Conservation (phyloP, 2,888 invertebrate species). For the Dilophus febrilis region DNA sequence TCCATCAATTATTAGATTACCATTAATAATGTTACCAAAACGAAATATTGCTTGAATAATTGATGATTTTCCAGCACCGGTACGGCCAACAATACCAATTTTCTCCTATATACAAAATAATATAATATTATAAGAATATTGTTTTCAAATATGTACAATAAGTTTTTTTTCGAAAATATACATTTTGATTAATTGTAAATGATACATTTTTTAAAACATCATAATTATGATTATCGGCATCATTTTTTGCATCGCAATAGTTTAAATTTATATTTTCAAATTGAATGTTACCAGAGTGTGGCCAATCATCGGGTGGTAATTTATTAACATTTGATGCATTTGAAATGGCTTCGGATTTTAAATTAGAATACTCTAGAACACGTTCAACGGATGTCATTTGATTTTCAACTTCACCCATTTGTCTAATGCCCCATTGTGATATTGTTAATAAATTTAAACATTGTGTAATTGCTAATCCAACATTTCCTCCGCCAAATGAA, state of each 20-base stretch:
- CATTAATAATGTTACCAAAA: conserved; percentile 52
- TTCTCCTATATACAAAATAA: too few relatives aligned
- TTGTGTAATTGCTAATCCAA: conserved; percentile 37
- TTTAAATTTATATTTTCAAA: conserved; percentile 34
- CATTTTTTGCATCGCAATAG: conserved; percentile 35
- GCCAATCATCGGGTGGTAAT: conserved; percentile 28
- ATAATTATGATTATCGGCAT: too few relatives aligned
- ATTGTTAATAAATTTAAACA: conserved; percentile 32
- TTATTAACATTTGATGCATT: conserved; percentile 24
- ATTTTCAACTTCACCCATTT: conserved; percentile 47
- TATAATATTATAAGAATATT: too few relatives aligned
- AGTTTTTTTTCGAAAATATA: too few relatives aligned
- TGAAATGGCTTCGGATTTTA: conserved; percentile 31
- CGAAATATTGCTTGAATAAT: conserved; percentile 54
- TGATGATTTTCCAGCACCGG: conserved; percentile 46
- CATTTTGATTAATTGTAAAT: conserved; percentile 23
- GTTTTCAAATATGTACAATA: conserved; percentile 6
- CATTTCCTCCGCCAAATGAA: conserved; percentile 27
- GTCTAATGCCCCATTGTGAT: conserved; percentile 48
- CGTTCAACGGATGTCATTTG: conserved; percentile 49
- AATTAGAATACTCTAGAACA: conserved; percentile 40
- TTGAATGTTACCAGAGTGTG: conserved; percentile 31
- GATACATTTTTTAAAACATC: conserved; percentile 39
- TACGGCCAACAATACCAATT: conserved; percentile 41
- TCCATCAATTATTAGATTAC: conserved; percentile 51